A percentile compares a stretch with the other conserved stretches of the same genome.
These are phyloP conservation scores for Ramphastos sulfuratus DNA, from an alignment of 2,113 vertebrate genomes.

Conservation along the genomic window DNA sequence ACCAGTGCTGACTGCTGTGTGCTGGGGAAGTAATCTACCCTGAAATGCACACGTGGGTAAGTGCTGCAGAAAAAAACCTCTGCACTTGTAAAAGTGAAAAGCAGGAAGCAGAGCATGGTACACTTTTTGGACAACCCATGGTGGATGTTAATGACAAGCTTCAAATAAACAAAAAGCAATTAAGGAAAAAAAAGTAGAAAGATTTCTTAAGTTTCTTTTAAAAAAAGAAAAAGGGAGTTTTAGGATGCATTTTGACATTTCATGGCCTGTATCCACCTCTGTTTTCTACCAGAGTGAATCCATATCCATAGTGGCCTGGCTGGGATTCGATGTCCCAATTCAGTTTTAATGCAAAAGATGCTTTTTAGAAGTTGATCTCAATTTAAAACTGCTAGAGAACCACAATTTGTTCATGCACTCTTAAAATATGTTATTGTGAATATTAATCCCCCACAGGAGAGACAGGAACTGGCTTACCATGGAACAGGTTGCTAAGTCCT, in stretches of 20 bases:
- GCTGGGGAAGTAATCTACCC: not conserved
- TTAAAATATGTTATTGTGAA: not conserved
- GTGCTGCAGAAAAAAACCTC: not conserved
- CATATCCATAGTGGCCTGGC: not conserved
- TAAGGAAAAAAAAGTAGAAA: not conserved
- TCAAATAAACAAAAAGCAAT: not conserved
- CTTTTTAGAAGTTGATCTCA: not conserved
- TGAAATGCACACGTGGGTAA: rapidly evolving
- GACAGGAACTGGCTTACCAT: not conserved
- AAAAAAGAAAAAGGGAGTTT: not conserved
- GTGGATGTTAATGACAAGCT: not conserved
- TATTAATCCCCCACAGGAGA: not conserved
- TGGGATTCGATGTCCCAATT: not conserved
- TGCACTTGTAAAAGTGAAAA: not conserved
- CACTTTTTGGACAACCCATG: rapidly evolving
- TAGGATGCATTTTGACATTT: not conserved
- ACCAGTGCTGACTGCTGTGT: not conserved
- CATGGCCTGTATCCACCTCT: not conserved
- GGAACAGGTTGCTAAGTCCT: not conserved
- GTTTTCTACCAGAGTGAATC: not conserved
- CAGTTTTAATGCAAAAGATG: not conserved
- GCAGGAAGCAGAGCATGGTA: not conserved
- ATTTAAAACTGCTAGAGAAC: not conserved
- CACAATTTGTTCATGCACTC: not conserved
- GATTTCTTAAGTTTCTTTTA: not conserved